Percentiles rank a stretch among this genome's conserved stretches.
Conservation (phyloP, 2,888 invertebrate species). For the Chalcis sispes region DNA sequence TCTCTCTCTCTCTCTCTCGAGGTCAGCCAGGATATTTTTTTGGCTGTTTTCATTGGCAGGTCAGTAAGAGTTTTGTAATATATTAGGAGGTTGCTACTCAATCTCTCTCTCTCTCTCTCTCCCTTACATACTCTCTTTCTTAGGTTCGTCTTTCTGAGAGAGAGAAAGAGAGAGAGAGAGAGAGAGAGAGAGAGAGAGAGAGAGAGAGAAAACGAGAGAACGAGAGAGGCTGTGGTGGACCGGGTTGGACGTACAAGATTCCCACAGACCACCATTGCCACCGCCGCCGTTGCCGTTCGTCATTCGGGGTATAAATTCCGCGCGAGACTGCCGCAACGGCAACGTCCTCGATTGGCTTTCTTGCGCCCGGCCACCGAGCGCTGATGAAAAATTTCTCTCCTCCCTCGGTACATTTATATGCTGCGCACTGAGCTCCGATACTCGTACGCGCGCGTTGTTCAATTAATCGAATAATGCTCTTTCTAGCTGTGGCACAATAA, state of each 20-base stretch:
- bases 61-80: constrained; percentile 43
- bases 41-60: constrained; percentile 50
- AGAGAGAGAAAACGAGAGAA: too few relatives aligned
- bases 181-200: too few relatives aligned
- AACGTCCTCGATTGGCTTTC: constrained; percentile 16
- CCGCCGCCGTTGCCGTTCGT: background rate
- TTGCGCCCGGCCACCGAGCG: too few relatives aligned
- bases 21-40: constrained; percentile 36
- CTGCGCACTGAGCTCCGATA: too few relatives aligned
- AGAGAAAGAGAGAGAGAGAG: too few relatives aligned
- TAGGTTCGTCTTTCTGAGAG: background rate
- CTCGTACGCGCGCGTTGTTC: too few relatives aligned
- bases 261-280: constrained; percentile 46
- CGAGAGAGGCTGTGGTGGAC: constrained; percentile 4
- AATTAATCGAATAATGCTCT: too few relatives aligned
- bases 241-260: constrained; percentile 25
- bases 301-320: constrained; percentile 33
- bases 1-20: constrained; percentile 12
- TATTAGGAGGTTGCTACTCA: constrained; percentile 6
- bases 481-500: too few relatives aligned
- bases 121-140: too few relatives aligned
- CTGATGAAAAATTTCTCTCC: too few relatives aligned
- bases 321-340: constrained; percentile 10
- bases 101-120: constrained; percentile 18
- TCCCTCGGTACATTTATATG: too few relatives aligned